Evolutionary conservation across 2,888 invertebrate species (phyloP).

Genomic region (Teleogryllus oceanicus): DNA sequence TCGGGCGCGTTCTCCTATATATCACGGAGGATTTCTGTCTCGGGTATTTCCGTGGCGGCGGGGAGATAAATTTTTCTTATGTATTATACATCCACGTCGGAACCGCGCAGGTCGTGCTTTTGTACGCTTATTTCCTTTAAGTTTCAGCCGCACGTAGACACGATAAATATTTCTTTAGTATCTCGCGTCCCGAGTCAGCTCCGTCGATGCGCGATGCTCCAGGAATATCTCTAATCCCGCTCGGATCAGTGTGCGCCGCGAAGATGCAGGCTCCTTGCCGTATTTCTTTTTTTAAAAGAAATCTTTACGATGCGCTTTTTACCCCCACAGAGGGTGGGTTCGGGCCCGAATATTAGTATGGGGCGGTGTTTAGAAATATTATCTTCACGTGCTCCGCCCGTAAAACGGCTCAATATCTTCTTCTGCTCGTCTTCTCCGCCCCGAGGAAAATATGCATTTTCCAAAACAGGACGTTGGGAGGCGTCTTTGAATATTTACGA

Average conservation of each 20-base stretch:
- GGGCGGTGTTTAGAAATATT: slow-evolving; percentile 10
- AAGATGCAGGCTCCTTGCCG: neutral
- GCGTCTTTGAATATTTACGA: slow-evolving; percentile 18
- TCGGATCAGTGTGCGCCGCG: neutral
- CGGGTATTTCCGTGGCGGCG: neutral
- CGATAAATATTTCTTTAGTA: neutral
- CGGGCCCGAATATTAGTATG: slow-evolving; percentile 6
- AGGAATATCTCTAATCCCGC: neutral
- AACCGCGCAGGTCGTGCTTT: neutral
- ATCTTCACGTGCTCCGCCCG: neutral
- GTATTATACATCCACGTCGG: slow-evolving; percentile 7
- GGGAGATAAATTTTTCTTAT: slow-evolving; percentile 10
- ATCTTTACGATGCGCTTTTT: slow-evolving; percentile 18
- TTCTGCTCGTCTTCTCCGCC: slow-evolving; percentile 4
- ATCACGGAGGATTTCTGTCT: slow-evolving; percentile 10
- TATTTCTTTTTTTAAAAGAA: neutral
- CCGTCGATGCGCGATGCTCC: neutral
- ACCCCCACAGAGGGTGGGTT: neutral
- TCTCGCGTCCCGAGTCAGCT: neutral
- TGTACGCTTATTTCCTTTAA: neutral
- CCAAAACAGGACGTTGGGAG: neutral
- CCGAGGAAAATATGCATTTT: slow-evolving; percentile 18
- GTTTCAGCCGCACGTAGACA: neutral
- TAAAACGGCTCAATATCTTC: slow-evolving; percentile 7
- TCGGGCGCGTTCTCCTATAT: neutral